Evolutionary conservation across 2,113 vertebrate genomes (phyloP).

Genomic region (Gracilinanus agilis): DNA sequence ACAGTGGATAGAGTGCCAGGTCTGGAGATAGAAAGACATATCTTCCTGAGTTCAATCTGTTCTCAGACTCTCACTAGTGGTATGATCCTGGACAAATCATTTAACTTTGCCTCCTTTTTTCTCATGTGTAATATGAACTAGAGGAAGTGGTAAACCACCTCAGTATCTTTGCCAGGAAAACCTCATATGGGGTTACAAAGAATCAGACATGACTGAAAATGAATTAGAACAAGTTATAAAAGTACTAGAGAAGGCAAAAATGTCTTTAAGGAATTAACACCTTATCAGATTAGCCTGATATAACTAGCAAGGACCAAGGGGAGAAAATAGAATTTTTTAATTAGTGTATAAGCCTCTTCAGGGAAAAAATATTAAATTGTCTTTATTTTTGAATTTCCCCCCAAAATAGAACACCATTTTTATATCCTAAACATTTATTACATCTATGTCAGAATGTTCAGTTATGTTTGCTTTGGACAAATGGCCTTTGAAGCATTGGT

Average conservation of each 20-base stretch:
- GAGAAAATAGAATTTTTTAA: neutral
- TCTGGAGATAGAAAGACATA: neutral
- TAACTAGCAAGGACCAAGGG: neutral
- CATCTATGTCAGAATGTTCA: neutral
- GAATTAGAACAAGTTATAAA: neutral
- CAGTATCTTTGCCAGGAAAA: neutral
- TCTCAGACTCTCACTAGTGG: neutral
- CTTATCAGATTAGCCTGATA: neutral
- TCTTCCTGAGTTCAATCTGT: neutral
- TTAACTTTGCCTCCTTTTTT: neutral
- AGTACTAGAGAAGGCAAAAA: neutral
- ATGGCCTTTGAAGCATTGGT: neutral
- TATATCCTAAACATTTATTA: neutral
- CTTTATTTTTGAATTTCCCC: neutral
- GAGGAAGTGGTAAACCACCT: neutral
- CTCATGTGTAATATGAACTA: neutral
- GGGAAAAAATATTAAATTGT: neutral
- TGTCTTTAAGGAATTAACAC: neutral
- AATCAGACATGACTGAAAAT: neutral
- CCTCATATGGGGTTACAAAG: neutral
- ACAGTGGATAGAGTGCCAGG: neutral
- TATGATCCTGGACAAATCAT: neutral
- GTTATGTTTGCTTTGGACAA: neutral
- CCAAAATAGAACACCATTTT: neutral
- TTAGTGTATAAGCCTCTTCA: neutral